Evolutionary conservation across 2,888 invertebrate genomes (phyloP).

Genomic region (Chrysolina haemoptera): DNA sequence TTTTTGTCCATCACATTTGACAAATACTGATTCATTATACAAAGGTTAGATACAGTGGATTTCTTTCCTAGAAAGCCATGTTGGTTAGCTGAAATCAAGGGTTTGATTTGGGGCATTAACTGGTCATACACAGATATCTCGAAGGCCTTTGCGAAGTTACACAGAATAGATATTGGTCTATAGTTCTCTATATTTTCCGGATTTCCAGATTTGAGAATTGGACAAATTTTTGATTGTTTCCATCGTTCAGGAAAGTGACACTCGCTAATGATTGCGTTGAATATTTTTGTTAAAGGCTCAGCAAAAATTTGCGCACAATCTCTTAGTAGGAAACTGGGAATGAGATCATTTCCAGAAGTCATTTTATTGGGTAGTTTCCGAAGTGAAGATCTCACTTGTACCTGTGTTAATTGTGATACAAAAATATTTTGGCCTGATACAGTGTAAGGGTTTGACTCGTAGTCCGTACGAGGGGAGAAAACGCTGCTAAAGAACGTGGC

Average conservation of each 20-base stretch:
- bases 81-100: no score
- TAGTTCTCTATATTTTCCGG: constrained; percentile 2
- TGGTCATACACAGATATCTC: background rate
- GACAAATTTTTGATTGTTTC: background rate
- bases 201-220: background rate
- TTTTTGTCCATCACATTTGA: no score
- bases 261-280: background rate
- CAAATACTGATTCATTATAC: no score
- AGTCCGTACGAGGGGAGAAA: background rate
- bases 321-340: background rate
- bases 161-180: background rate
- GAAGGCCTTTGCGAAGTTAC: constrained; percentile 4
- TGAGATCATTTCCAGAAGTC: constrained; percentile 8
- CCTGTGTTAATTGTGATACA: background rate
- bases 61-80: background rate
- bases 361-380: constrained; percentile 2
- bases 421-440: background rate
- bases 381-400: background rate
- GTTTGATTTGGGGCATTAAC: no score
- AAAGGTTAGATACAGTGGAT: no score
- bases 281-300: background rate
- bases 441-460: background rate
- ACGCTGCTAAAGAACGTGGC: background rate
- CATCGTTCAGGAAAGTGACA: background rate
- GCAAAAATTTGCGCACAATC: background rate